These are phyloP conservation scores for Neodiprion virginianus DNA, from an alignment of 1,140 invertebrate species.

Conservation along the genomic window DNA sequence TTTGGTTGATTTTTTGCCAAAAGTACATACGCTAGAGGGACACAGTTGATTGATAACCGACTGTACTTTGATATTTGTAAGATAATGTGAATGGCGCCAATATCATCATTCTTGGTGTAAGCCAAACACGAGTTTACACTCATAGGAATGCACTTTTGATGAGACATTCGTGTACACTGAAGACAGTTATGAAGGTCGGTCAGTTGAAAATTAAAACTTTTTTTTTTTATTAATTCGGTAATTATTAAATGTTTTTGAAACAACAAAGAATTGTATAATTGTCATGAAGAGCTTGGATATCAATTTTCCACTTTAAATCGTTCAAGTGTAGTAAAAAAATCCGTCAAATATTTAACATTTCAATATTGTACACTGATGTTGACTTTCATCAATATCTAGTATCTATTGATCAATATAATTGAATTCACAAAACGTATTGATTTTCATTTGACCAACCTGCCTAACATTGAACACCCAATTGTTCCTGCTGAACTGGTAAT, in stretches of 20 bases:
- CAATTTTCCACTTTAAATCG: no score
- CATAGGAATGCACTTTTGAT: background rate
- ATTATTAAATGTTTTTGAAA: no score
- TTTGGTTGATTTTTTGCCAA: background rate
- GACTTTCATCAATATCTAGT: background rate
- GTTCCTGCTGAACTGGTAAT: background rate
- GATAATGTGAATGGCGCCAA: background rate
- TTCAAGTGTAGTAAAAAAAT: no score
- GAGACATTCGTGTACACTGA: no score
- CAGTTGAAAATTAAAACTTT: no score
- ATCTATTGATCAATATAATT: no score
- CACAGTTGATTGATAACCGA: background rate
- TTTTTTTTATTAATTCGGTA: no score
- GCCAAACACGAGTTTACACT: background rate
- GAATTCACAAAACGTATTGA: no score
- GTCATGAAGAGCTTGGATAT: no score
- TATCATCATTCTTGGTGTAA: background rate
- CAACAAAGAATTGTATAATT: background rate
- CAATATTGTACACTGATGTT: background rate
- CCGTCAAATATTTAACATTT: background rate
- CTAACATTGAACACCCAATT: no score
- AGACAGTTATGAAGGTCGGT: no score
- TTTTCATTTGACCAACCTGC: no score
- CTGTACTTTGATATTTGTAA: background rate
- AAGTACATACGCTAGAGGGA: background rate